Percentiles rank a stretch among this genome's conserved stretches.
Conservation (phyloP, 2,888 invertebrate genomes). For the Parochlus steinenii region DNA sequence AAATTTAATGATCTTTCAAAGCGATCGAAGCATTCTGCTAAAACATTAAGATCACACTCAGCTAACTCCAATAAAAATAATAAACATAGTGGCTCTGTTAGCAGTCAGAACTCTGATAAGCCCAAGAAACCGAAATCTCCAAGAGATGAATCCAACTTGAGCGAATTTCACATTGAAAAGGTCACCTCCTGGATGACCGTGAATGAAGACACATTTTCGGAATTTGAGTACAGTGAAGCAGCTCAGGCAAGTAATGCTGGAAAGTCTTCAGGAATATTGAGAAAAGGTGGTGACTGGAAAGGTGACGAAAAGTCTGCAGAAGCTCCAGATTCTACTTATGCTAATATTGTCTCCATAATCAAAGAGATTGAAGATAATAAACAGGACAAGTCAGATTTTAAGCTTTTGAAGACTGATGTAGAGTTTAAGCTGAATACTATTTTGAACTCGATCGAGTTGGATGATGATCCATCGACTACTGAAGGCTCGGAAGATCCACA, state of each 20-base stretch:
- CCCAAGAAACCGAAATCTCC: conserved; percentile 15
- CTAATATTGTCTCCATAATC: conserved; percentile 30
- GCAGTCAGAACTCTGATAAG: background rate
- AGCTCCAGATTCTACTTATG: conserved; percentile 26
- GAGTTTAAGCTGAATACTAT: conserved; percentile 12
- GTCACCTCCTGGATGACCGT: conserved; percentile 31
- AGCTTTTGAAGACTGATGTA: conserved; percentile 10
- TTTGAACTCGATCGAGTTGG: conserved; percentile 6
- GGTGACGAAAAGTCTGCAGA: conserved; percentile 16
- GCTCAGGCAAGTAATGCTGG: background rate
- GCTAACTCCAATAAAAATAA: conserved; percentile 1
- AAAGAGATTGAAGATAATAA: conserved; percentile 30
- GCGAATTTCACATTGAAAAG: conserved; percentile 29
- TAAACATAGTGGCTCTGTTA: background rate
- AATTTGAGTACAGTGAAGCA: conserved; percentile 7
- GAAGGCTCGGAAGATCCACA: background rate
- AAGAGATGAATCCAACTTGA: conserved; percentile 25
- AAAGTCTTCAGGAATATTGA: background rate
- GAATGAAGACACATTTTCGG: conserved; percentile 16
- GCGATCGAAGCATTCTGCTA: conserved; percentile 1
- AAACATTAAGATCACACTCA: background rate
- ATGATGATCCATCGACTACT: conserved; percentile 16
- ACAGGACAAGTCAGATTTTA: conserved; percentile 10
- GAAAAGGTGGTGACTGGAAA: background rate
- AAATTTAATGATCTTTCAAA: conserved; percentile 11